Conservation (phyloP, 2,888 invertebrate genomes). For the Agrotis ipsilon region DNA sequence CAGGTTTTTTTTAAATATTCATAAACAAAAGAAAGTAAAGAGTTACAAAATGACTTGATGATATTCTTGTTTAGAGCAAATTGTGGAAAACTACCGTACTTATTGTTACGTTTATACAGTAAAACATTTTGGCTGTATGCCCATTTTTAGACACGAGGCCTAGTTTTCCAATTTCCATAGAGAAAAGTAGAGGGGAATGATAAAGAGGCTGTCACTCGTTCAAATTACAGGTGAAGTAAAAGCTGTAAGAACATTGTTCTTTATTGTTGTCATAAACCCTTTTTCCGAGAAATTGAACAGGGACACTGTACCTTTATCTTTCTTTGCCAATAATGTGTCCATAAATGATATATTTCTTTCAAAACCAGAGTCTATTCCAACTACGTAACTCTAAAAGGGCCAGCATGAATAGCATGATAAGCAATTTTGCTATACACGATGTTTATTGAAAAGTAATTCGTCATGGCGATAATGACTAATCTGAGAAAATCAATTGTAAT, state of each 20-base stretch:
- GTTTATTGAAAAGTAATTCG: slow-evolving; percentile 48
- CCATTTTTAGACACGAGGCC: slow-evolving; percentile 2
- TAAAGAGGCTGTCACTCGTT: not conserved
- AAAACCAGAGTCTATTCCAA: not conserved
- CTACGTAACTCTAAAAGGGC: slow-evolving; percentile 2
- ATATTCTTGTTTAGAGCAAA: slow-evolving; percentile 7
- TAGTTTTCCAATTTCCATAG: slow-evolving; percentile 5
- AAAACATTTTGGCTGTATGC: slow-evolving; percentile 1
- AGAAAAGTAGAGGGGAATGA: not conserved
- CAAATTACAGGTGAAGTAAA: not conserved
- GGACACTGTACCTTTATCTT: not conserved
- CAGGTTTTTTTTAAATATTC: not conserved
- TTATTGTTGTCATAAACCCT: not conserved
- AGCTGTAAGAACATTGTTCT: not conserved
- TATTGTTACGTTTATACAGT: no score
- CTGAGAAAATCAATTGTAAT: slow-evolving; percentile 56
- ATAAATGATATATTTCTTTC: not conserved
- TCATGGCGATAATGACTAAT: slow-evolving; percentile 52
- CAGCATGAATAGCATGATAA: slow-evolving; percentile 33
- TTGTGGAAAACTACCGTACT: not conserved
- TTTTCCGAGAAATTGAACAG: not conserved
- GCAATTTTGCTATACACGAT: slow-evolving; percentile 32
- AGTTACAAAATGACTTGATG: not conserved
- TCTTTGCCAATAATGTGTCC: not conserved
- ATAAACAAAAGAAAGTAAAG: slow-evolving; percentile 3